phyloP scores from a whole-genome alignment of 2,797 vertebrate species.

The Alcedo quadribrachys region DNA sequence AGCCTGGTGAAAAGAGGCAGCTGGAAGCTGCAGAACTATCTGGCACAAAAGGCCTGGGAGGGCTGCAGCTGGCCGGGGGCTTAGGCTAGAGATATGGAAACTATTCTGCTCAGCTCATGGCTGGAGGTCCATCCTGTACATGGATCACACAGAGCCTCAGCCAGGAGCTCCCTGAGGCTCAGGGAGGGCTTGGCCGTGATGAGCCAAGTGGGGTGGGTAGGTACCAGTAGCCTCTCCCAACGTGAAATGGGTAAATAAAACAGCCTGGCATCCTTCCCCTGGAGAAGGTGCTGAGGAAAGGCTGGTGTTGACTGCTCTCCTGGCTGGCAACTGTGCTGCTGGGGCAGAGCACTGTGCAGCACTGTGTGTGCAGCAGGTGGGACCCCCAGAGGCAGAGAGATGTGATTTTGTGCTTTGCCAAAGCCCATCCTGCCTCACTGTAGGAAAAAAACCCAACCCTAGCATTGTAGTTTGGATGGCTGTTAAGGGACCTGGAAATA shows the following conservation, averaged over 20 bases:
- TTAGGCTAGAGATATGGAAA: background rate
- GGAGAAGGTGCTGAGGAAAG: background rate
- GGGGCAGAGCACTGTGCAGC: accelerated
- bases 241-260: accelerated
- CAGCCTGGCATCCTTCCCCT: background rate
- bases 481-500: background rate
- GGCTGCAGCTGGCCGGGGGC: background rate
- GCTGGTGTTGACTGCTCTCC: background rate
- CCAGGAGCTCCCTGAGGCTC: background rate
- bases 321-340: background rate
- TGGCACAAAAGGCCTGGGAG: background rate
- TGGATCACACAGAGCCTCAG: accelerated
- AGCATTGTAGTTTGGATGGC: background rate
- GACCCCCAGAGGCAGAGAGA: background rate
- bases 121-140: background rate
- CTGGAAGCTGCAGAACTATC: conserved; percentile 2
- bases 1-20: background rate
- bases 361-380: accelerated
- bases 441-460: background rate
- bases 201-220: background rate
- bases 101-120: background rate
- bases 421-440: background rate
- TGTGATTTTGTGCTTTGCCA: background rate
- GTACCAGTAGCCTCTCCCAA: background rate
- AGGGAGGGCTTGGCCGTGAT: accelerated